Percentiles rank a stretch among this genome's conserved stretches.
These are phyloP conservation scores for Leptonema lineaticorne DNA, from an alignment of 1,140 invertebrate genomes.

Conservation along the genomic window DNA sequence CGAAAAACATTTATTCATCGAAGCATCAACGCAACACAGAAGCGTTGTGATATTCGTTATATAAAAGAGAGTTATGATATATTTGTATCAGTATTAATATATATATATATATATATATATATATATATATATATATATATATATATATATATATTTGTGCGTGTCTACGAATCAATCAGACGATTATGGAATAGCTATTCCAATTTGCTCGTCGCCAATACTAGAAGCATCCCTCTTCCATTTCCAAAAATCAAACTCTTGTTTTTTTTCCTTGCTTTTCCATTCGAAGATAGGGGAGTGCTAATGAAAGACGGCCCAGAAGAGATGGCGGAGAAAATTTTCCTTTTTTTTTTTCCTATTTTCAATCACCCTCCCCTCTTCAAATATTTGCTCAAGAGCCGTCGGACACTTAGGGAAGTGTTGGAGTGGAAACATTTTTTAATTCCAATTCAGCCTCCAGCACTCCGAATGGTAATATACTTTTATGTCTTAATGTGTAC, in stretches of 20 bases:
- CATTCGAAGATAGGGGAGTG: slow-evolving; percentile 32
- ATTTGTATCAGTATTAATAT: too few relatives aligned
- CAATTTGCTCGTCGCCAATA: slow-evolving; percentile 26
- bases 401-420: slow-evolving; percentile 39
- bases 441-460: slow-evolving; percentile 18
- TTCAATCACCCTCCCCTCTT: slow-evolving; percentile 31
- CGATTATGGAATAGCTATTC: slow-evolving; percentile 22
- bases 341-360: too few relatives aligned
- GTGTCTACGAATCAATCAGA: slow-evolving; percentile 22
- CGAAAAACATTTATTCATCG: too few relatives aligned
- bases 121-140: neutral
- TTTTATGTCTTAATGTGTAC: slow-evolving; percentile 14
- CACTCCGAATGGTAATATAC: slow-evolving; percentile 18
- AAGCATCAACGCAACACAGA: too few relatives aligned
- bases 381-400: slow-evolving; percentile 39
- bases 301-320: slow-evolving; percentile 36
- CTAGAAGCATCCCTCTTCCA: slow-evolving; percentile 16
- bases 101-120: too few relatives aligned
- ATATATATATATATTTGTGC: neutral
- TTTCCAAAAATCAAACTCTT: slow-evolving; percentile 38
- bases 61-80: neutral
- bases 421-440: slow-evolving; percentile 38
- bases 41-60: slow-evolving; percentile 4
- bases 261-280: slow-evolving; percentile 10
- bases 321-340: slow-evolving; percentile 21